A percentile compares a stretch with the other conserved stretches of the same genome.
phyloP scores from a whole-genome alignment of 2,888 invertebrate species.

The Dicyrtoma fusca region DNA sequence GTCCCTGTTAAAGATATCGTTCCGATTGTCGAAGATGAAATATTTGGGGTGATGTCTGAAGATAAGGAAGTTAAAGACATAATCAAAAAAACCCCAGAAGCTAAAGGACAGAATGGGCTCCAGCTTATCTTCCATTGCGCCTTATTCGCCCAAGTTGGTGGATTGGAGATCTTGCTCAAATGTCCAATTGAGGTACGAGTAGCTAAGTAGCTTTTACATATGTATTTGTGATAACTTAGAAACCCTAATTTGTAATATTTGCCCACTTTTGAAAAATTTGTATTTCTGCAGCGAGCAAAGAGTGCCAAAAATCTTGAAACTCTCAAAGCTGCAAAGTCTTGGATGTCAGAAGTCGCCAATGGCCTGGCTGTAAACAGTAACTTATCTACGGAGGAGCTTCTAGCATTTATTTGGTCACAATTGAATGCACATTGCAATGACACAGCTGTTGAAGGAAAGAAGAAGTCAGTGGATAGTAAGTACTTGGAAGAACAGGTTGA shows the following conservation, averaged over 20 bases:
- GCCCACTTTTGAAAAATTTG: slow-evolving; percentile 3
- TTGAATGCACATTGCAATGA: neutral
- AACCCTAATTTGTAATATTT: neutral
- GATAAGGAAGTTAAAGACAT: slow-evolving; percentile 36
- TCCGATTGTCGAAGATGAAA: slow-evolving; percentile 30
- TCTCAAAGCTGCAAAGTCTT: slow-evolving; percentile 20
- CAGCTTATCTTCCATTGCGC: slow-evolving; percentile 26
- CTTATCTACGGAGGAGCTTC: neutral
- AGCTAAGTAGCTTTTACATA: too few species aligned
- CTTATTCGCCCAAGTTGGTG: neutral
- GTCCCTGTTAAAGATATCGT: slow-evolving; percentile 27
- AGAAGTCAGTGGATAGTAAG: neutral
- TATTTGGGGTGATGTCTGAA: slow-evolving; percentile 30
- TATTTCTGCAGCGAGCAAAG: slow-evolving; percentile 29
- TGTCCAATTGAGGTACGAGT: slow-evolving; percentile 37
- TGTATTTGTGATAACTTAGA: neutral
- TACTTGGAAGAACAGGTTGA: slow-evolving; percentile 7
- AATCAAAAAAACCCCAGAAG: slow-evolving; percentile 33
- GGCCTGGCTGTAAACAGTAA: slow-evolving; percentile 8
- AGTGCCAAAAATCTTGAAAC: slow-evolving; percentile 21
- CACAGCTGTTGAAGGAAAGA: neutral
- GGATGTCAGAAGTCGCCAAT: slow-evolving; percentile 32
- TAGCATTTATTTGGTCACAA: neutral
- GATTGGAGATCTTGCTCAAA: slow-evolving; percentile 11
- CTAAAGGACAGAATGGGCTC: slow-evolving; percentile 33